Base-by-base conservation (phyloP, 2,888 invertebrate genomes). In the Steinernema hermaphroditum region DNA sequence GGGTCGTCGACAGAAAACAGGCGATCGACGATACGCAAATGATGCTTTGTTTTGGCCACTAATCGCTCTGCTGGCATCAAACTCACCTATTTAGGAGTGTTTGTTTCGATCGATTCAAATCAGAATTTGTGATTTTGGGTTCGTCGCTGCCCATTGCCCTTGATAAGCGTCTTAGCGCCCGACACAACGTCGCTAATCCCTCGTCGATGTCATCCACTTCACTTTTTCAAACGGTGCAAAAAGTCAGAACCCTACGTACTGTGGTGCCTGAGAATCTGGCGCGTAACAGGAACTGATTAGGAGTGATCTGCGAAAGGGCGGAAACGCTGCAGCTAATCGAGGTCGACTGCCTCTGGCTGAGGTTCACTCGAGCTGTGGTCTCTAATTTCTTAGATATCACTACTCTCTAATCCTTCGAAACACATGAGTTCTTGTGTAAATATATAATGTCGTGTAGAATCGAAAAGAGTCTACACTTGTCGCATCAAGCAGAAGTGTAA, bases 101-200 rank as follows among this genome's bases (percentile, higher is more conserved):
- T n/a, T n/a, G n/a, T n/a, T n/a, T 50, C 50, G 50, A 50, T 50
- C 50, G 50, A 50, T 24, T 24, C n/a, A 22, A 50, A 22, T 22
- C 19, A n/a, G n/a, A 50, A 22, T 50, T 62, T 62, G 62, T 62
- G 62, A 16, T 32, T 32, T 34, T 62, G 34, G 62, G 62, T 62
- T 29, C 62, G 32, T 2, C 32, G 27, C 62, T 6, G 24, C 12
- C n/a, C 22, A 22, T 22, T 22, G 32, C 34, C 62, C 32, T 29
- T 62, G 62, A 62, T 62, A 62, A 62, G 62, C 62, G 62, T 32
- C 34, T 62, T 62, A 32, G 62, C 62, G 62, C 4, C 32, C 32
- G 22, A 22, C 50, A 22, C 62, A 62, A 19, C 62, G 62, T 32
- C 62, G 62, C 62, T 62, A 62, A 62, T 62, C 62, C 62, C 34